These are phyloP conservation scores for Pitangus sulphuratus DNA, from an alignment of 2,797 vertebrate species.

Conservation along the genomic window DNA sequence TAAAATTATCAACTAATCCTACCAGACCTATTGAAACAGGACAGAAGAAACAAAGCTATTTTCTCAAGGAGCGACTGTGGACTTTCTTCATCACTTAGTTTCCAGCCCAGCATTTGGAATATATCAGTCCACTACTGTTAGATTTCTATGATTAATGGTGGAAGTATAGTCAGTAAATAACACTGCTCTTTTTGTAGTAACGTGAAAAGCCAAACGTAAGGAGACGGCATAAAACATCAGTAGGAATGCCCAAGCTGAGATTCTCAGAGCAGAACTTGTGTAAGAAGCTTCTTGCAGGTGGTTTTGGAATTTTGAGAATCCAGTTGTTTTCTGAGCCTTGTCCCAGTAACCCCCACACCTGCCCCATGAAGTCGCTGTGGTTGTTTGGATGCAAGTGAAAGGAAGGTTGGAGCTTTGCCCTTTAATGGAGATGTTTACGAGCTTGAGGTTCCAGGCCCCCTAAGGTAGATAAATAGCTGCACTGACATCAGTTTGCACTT, in stretches of 20 bases:
- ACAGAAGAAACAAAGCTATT: neutral
- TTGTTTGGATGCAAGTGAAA: neutral
- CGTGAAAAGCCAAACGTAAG: neutral
- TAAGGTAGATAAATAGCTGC: neutral
- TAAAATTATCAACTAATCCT: neutral
- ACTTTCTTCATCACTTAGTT: neutral
- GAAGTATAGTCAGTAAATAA: neutral
- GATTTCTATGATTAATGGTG: neutral
- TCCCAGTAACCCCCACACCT: neutral
- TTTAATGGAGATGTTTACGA: neutral
- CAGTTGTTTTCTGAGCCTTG: neutral
- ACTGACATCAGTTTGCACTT: neutral
- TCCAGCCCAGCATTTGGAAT: neutral
- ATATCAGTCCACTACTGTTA: neutral
- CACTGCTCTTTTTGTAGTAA: neutral
- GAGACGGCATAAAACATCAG: neutral
- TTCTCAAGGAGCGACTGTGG: neutral
- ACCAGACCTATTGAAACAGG: neutral
- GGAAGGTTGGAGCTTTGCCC: neutral
- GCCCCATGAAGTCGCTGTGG: fast-evolving
- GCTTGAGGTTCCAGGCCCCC: neutral
- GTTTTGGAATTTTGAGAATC: neutral
- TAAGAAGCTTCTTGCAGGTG: neutral
- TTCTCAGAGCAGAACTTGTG: neutral
- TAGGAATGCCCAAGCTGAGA: neutral